Conservation (phyloP, 2,113 vertebrate genomes). For the Rafetus swinhoei region DNA sequence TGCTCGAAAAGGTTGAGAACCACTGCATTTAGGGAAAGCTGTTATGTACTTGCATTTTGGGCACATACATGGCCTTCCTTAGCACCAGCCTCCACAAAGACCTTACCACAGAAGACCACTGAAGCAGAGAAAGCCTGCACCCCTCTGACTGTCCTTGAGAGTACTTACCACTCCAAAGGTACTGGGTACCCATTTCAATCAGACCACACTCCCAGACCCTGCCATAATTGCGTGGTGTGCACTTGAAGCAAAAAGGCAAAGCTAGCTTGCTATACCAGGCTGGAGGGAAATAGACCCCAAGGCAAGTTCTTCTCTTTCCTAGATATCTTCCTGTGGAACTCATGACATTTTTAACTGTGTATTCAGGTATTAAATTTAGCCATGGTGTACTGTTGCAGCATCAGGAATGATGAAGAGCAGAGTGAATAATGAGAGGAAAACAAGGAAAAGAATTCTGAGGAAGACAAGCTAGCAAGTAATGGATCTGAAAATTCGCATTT, state of each 20-base stretch:
- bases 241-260: background rate
- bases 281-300: background rate
- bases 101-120: background rate
- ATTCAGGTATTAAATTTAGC: background rate
- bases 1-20: no score
- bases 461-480: background rate
- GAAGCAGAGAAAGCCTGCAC: no score
- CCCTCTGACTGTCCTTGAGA: background rate
- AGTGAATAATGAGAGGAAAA: background rate
- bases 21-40: no score
- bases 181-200: background rate
- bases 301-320: background rate
- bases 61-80: background rate
- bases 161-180: background rate
- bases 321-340: background rate
- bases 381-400: background rate
- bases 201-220: background rate
- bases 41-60: background rate
- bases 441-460: background rate
- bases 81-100: background rate
- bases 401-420: background rate
- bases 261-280: background rate
- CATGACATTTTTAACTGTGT: background rate
- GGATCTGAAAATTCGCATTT: background rate
- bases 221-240: background rate